These are phyloP conservation scores for Notoglanidium macrostoma DNA, from an alignment of 2,797 vertebrate genomes.

Conservation along the genomic window DNA sequence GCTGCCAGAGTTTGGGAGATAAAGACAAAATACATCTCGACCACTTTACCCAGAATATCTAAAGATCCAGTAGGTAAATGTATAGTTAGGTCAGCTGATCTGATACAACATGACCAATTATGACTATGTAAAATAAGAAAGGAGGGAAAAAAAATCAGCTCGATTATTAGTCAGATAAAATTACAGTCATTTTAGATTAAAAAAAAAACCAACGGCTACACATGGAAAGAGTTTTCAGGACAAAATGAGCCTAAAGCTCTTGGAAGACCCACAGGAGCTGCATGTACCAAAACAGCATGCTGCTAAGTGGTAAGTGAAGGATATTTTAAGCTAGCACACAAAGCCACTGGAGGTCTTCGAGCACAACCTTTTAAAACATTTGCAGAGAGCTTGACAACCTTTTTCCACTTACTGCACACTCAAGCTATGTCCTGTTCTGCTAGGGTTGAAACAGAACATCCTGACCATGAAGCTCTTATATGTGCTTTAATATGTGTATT, in stretches of 20 bases:
- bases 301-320: conserved; percentile 2
- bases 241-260: conserved; percentile 57
- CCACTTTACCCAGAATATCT: not conserved
- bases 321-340: conserved; percentile 29
- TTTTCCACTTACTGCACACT: not conserved
- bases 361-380: conserved; percentile 30
- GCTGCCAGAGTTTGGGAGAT: not conserved
- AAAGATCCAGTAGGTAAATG: not conserved
- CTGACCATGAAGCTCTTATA: not conserved
- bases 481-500: not conserved
- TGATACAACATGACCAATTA: not conserved
- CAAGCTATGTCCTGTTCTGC: not conserved
- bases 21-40: no score
- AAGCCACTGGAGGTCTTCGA: not conserved
- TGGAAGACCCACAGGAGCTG: not conserved
- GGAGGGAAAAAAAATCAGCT: not conserved
- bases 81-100: not conserved
- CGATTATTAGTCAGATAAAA: not conserved
- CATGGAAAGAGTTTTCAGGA: conserved; percentile 64
- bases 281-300: not conserved
- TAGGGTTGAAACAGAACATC: conserved; percentile 2
- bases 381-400: conserved; percentile 12
- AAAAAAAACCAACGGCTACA: conserved; percentile 48
- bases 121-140: not conserved
- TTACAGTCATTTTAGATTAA: conserved; percentile 24